Evolutionary conservation across 2,797 vertebrate genomes (phyloP), one percentile per base, ranked within the genome.

Genomic region (Chanos chanos): DNA sequence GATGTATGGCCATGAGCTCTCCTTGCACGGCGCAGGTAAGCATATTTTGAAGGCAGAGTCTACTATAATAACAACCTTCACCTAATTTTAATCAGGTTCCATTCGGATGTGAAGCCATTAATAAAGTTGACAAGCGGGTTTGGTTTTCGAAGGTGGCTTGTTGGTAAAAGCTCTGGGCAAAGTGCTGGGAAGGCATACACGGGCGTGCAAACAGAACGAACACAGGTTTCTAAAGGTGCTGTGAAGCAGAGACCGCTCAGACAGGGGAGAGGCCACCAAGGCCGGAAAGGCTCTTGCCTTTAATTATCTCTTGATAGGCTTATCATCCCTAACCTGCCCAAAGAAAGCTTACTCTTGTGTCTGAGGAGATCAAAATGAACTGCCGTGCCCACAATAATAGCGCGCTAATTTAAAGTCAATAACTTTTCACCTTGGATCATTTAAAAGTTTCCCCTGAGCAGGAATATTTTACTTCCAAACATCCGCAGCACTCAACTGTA

Each of bases 281-380:
- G 10, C 16, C 13, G 27, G 15, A 48, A 28, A 49, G 33, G 55
- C 19, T 45, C 18, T 48, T 24, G 28, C 13, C 30, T 60, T 61
- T 61, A 30, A 65, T 54, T 22, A 41, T 65, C 24, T 65, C 47
- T 56, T 55, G 13, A 61, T 66, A 49, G 53, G 12, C 22, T 54
- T 36, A 55, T 21, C 63, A 34, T 33, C 21, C 7, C n/a, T 37
- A 37, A 28, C 43, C 30, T 61, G 27, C 49, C 53, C 59, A 19
- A 30, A 28, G 8, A 21, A 22, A 25, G 15, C 22, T 41, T 40
- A 41, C 43, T 33, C 21, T 28, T 40, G 25, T 33, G 30, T 63
- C 33, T 44, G 54, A n/a, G 41, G 33, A 51, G 36, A 36, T 54
- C 22, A 21, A 64, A 55, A 50, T 44, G 39, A 63, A 45, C 58